phyloP scores from a whole-genome alignment of 2,797 vertebrate genomes.

The Acipenser transmontanus region DNA sequence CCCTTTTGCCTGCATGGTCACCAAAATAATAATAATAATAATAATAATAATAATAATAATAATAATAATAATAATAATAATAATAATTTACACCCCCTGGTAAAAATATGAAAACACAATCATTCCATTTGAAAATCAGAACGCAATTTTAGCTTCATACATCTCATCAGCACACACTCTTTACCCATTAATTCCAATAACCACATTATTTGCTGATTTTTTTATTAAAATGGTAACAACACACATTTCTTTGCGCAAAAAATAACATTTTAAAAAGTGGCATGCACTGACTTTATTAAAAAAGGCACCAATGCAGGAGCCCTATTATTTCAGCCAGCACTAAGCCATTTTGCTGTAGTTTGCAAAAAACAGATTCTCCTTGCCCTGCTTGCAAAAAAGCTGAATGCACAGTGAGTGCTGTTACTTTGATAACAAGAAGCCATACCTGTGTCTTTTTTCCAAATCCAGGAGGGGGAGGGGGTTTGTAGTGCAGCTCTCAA shows the following conservation, averaged over 20 bases:
- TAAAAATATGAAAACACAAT: no score
- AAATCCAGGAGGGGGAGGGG: slow-evolving; percentile 75
- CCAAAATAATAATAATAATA: no score
- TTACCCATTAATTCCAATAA: no score
- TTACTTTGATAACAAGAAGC: slow-evolving; percentile 6
- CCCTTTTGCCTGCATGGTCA: no score
- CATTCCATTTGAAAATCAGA: no score
- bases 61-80: no score
- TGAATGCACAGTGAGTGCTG: not conserved
- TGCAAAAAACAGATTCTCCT: slow-evolving; percentile 11
- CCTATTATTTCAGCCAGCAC: not conserved
- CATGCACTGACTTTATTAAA: no score
- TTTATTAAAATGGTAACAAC: not conserved
- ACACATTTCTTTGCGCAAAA: not conserved
- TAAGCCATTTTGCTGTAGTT: not conserved
- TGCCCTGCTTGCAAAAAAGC: not conserved
- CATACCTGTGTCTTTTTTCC: slow-evolving; percentile 64
- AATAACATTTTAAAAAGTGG: not conserved
- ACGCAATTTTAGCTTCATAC: no score
- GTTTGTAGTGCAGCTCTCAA: slow-evolving; percentile 55
- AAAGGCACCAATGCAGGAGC: not conserved
- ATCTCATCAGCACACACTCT: no score
- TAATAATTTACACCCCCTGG: no score
- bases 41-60: no score
- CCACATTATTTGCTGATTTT: not conserved